Conservation (phyloP, 2,888 invertebrate genomes). For the Chloroclystis v-ata region DNA sequence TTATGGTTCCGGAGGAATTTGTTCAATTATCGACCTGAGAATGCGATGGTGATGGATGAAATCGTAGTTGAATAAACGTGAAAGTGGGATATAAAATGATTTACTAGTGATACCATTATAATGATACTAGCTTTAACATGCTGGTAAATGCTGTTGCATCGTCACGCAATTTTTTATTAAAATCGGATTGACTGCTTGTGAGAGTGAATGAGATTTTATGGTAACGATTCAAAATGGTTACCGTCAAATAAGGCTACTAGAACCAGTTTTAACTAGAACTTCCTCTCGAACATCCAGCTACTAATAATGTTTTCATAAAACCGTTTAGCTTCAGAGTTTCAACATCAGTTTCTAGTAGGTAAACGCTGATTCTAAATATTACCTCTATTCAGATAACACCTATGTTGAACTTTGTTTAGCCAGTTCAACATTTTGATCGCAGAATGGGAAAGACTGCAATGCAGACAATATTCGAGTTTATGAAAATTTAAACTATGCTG, state of each 20-base stretch:
- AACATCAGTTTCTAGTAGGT: background rate
- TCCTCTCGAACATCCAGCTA: too few relatives aligned
- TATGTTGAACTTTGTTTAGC: background rate
- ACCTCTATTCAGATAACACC: background rate
- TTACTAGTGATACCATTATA: too few relatives aligned
- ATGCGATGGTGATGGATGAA: conserved; percentile 10
- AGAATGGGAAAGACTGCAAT: conserved; percentile 6
- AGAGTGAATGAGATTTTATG: too few relatives aligned
- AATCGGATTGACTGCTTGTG: too few relatives aligned
- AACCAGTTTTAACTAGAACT: too few relatives aligned
- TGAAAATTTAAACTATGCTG: conserved; percentile 7
- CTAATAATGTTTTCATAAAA: too few relatives aligned
- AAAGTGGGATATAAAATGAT: too few relatives aligned
- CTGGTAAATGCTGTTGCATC: too few relatives aligned
- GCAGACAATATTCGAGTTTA: conserved; percentile 3
- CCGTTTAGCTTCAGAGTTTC: background rate
- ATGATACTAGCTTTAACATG: too few relatives aligned
- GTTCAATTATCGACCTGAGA: conserved; percentile 19
- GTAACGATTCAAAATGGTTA: too few relatives aligned
- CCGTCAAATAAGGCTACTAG: too few relatives aligned
- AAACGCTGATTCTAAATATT: background rate
- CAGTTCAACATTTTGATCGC: background rate
- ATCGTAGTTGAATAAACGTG: background rate
- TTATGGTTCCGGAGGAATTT: conserved; percentile 21
- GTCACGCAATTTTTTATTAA: too few relatives aligned